Evolutionary conservation across 2,888 invertebrate species (phyloP), one percentile per base, ranked within the genome.

Genomic region (Ophonus ardosiacus): DNA sequence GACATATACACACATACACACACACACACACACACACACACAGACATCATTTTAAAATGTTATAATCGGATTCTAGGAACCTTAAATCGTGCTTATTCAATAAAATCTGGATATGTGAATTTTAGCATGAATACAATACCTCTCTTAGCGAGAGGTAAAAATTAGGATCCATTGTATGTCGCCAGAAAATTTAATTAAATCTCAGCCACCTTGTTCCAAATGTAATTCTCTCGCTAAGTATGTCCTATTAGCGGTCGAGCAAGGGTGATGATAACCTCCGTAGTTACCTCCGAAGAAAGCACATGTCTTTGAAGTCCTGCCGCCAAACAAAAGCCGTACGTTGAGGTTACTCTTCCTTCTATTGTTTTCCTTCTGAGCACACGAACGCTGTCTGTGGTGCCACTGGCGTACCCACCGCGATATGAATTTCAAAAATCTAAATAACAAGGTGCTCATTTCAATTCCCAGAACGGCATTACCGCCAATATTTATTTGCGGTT

Each of bases 381-480:
- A 51, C 40, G 56, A 61, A 57, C 24, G 61, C 61, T 79, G 31
- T 79, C 18, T 57, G 78, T 56, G 56, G 78, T 56, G 59, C 79
- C 79, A 79, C 59, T 79, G 79, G 79, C 79, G 31, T 24, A 61
- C 61, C 38, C 59, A 31, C 57, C 15, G 38, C 56, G 59, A 61
- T 78, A 78, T 79, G 79, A 79, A 79, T 79, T 79, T 79, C 79
- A 79, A 79, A 79, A 79, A 59, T 31, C 61, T 38, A 79, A 79
- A 79, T 79, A 59, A 79, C 79, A 59, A 59, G 79, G 57, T 79
- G 38, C 51, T 40, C 59, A 40, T 51, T 59, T 18, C 59, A 79
- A 79, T 79, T 79, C 79, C 31, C 61, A 18, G 79, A 40, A 79
- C 15, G 57, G n/a, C 21, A 78, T 78, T 56, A 78, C 56, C 63